phyloP scores from a whole-genome alignment of 2,888 invertebrate genomes.

The Drosophila macrospina region DNA sequence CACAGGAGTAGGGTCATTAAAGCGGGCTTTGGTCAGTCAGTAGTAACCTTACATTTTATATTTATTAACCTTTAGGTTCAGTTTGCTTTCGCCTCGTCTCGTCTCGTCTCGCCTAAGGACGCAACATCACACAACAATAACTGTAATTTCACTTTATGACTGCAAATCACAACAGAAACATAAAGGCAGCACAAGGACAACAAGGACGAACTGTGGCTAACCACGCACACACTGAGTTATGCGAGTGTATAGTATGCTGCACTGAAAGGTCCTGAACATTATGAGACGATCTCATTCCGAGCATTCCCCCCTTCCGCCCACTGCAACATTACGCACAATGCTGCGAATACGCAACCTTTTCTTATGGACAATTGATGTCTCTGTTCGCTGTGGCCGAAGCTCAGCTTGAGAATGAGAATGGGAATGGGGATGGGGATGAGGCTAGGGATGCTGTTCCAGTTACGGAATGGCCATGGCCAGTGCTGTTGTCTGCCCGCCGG shows the following conservation, averaged over 20 bases:
- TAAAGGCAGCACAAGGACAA: constrained; percentile 67
- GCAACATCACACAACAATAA: constrained; percentile 69
- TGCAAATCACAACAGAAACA: constrained; percentile 79
- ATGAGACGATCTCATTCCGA: constrained; percentile 44
- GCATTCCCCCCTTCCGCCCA: neutral
- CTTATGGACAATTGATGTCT: constrained; percentile 81
- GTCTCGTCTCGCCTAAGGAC: constrained; percentile 23
- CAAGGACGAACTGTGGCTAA: constrained; percentile 40
- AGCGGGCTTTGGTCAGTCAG: constrained; percentile 20
- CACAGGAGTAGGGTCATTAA: constrained; percentile 17
- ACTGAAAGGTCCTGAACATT: constrained; percentile 58
- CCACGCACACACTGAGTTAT: constrained; percentile 25
- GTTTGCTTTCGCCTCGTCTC: too few relatives aligned
- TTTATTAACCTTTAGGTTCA: constrained; percentile 74
- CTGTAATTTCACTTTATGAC: constrained; percentile 82
- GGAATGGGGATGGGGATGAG: constrained; percentile 5
- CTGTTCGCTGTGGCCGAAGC: constrained; percentile 41
- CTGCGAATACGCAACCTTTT: constrained; percentile 80
- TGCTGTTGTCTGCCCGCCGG: constrained; percentile 66
- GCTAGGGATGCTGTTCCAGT: constrained; percentile 33
- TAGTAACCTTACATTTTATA: constrained; percentile 74
- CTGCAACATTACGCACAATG: constrained; percentile 37
- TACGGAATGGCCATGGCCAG: constrained; percentile 34
- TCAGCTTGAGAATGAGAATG: constrained; percentile 1
- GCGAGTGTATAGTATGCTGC: constrained; percentile 44